Base-by-base conservation (phyloP, 2,797 vertebrate species). In the Gymnoscopelus microlampas region DNA sequence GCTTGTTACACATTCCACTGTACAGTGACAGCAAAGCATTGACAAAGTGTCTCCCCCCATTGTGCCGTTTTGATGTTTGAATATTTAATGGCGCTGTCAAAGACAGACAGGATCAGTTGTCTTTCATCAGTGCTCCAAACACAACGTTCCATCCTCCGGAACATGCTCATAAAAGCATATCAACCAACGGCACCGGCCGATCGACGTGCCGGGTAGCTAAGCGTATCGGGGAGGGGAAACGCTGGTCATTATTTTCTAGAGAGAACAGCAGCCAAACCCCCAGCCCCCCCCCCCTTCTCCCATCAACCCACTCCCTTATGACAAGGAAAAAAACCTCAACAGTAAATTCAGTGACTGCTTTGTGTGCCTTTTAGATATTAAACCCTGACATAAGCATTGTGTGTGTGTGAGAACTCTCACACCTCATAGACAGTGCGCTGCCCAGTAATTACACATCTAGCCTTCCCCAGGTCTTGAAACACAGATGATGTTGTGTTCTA, bases 31-130 rank as follows among this genome's bases (percentile, higher is more conserved):
- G 76, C 54, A 63, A 78, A 65, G 49, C 68, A 69, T 69, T 85
- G 68, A 80, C 9, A 4, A 66, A 65, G 4, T 56, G 69, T 80
- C 71, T 78, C 82, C 47, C 66, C 49, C 53, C 57, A 47, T 53
- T 71, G 58, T 64, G 49, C 57, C 65, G 23, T 81, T 44, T 83
- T 73, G 75, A 71, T 63, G 58, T 76, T 62, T 75, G 56, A 82
- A 87, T 85, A 75, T 76, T 86, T 84, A 82, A 82, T 79, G 53
- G 24, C 39, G 39, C 68, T 78, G 78, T 72, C 80, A 82, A 66
- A 74, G 71, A 76, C 47, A 0, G 51, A 78, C 56, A 15, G 9
- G 10, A 79, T 84, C 59, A 4, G 5, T 67, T 82, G 71, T 77
- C 79, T 81, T 79, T 82, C 54, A 78, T 81, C 68, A 53, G 50